Percentiles rank a stretch among this genome's conserved stretches.
Conservation (phyloP, 2,888 invertebrate species). For the Nomada goodeniana region DNA sequence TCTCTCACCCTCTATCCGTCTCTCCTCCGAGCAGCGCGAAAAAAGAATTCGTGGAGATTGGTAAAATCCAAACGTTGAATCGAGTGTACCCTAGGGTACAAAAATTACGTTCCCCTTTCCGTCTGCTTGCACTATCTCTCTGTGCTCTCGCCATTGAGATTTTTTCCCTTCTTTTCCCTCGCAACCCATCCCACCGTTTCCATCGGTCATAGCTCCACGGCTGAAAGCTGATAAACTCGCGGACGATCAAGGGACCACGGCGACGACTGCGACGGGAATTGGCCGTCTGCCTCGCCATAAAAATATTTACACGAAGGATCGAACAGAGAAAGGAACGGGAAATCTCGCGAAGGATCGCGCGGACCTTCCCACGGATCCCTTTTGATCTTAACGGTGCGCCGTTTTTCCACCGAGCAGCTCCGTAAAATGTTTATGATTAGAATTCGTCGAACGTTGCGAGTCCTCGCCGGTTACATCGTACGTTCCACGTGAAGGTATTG, state of each 20-base stretch:
- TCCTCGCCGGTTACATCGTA: neutral
- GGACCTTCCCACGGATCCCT: neutral
- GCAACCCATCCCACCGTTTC: neutral
- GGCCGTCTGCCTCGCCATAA: constrained; percentile 28
- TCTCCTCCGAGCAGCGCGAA: neutral
- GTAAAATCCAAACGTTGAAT: constrained; percentile 67
- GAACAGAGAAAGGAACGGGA: neutral
- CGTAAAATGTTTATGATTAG: constrained; percentile 22
- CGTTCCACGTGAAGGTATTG: neutral
- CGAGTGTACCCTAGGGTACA: constrained; percentile 62
- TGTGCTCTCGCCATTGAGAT: constrained; percentile 18
- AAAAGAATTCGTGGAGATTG: constrained; percentile 55
- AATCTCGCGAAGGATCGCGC: neutral
- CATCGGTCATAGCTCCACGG: neutral
- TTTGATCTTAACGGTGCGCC: constrained; percentile 4
- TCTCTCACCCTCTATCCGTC: neutral
- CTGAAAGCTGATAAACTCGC: constrained; percentile 54
- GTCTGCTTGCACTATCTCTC: neutral
- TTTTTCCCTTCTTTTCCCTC: constrained; percentile 19
- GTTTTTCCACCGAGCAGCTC: neutral
- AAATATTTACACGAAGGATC: constrained; percentile 21
- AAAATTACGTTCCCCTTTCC: constrained; percentile 57
- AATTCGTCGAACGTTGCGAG: neutral
- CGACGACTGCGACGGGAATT: constrained; percentile 24
- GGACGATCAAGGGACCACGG: constrained; percentile 34